Conservation (phyloP, 2,888 invertebrate species). For the Caenorhabditis japonica region DNA sequence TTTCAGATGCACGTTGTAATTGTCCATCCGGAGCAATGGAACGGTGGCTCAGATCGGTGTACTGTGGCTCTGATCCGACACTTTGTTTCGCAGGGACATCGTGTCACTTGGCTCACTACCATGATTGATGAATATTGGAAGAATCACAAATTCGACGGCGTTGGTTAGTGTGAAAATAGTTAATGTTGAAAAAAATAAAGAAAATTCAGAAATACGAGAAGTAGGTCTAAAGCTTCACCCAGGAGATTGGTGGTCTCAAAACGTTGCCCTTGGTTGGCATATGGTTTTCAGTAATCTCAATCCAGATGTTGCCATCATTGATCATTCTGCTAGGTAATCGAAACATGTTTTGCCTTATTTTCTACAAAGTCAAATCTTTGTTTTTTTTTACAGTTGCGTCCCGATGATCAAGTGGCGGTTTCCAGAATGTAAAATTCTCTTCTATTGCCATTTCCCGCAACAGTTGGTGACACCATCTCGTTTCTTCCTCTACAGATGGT, state of each 20-base stretch:
- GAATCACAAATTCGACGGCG: conserved; percentile 71
- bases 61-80: conserved; percentile 74
- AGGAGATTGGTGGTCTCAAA: conserved; percentile 76
- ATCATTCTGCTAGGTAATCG: conserved; percentile 74
- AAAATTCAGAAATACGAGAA: conserved; percentile 69
- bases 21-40: conserved; percentile 77
- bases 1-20: conserved; percentile 75
- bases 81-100: conserved; percentile 66
- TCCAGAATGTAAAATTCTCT: conserved; percentile 72
- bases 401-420: conserved; percentile 77
- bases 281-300: conserved; percentile 68
- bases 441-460: conserved; percentile 77
- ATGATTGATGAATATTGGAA: conserved; percentile 77
- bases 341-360: too few relatives aligned
- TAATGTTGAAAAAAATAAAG: not conserved
- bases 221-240: conserved; percentile 73
- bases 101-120: conserved; percentile 76
- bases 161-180: conserved; percentile 61
- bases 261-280: conserved; percentile 74
- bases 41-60: conserved; percentile 77
- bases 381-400: conserved; percentile 67
- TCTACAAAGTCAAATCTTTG: not conserved
- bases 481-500: conserved; percentile 76
- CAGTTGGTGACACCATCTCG: conserved; percentile 75
- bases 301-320: conserved; percentile 75